Base-by-base conservation (phyloP, 2,113 vertebrate genomes). In the Porphyrio hochstetteri region DNA sequence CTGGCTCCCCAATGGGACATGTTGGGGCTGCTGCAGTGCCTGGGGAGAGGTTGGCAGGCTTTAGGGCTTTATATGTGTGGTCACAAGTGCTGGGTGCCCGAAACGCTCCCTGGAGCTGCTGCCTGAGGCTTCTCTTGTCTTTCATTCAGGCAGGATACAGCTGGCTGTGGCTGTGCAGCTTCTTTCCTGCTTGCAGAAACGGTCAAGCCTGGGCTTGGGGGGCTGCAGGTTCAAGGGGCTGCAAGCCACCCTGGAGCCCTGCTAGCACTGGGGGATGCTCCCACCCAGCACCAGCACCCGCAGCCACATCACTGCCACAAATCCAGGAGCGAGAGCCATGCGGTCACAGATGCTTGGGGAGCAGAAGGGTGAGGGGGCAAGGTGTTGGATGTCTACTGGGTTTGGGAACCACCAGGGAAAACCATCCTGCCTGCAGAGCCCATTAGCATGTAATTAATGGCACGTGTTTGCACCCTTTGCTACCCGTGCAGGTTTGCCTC, bases 311-410 rank as follows among this genome's bases (percentile, higher is more conserved):
- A 10, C 21, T 4, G 33, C 80, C 40, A 75, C n/a, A 14, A 5
- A 52, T n/a, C 42, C 87, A n/a, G 61, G 27, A 25, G 48, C 0
- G 0, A 57, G 35, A 1, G 0, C 10, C 0, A 0, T 1, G 27
- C 0, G 0, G 19, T 7, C 6, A 1, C 1, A 1, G 64, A 5
- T 52, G 60, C 35, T 69, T 3, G 0, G 1, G 69, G 67, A 86
- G 82, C 64, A 46, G 64, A 44, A 35, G 60, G 38, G 24, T 0
- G 0, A n/a, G 12, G 33, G 44, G n/a, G 1, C 2, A 4, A 9
- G 0, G 57, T 2, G 0, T 4, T 19, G 79, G 23, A 1, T 68
- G 57, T 8, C 35, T 89, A 59, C 68, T 50, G 64, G 38, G 5
- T 76, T 75, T 82, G 80, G 92, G 72, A 76, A 13, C 8, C 46